phyloP scores from a whole-genome alignment of 2,113 vertebrate species.

The Rutilus rutilus region DNA sequence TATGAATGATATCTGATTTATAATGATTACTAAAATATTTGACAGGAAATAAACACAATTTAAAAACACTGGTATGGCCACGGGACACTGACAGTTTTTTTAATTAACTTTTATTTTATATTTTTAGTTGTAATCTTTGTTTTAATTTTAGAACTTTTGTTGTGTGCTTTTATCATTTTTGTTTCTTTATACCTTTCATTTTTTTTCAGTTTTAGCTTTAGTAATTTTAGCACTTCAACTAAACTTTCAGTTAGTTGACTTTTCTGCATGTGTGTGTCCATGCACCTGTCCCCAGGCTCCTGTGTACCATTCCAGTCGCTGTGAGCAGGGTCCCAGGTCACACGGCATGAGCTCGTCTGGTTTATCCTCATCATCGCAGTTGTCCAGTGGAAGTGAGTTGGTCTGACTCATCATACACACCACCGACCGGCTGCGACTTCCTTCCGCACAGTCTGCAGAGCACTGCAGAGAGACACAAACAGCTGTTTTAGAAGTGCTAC shows the following conservation, averaged over 20 bases:
- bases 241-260: neutral
- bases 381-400: slow-evolving; percentile 87
- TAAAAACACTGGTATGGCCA: too few relatives aligned
- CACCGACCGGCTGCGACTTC: slow-evolving; percentile 80
- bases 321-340: slow-evolving; percentile 81
- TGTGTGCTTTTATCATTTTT: too few relatives aligned
- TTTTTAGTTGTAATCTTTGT: too few relatives aligned
- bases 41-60: too few relatives aligned
- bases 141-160: too few relatives aligned
- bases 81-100: too few relatives aligned
- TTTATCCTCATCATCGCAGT: slow-evolving; percentile 82
- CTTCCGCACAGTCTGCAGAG: slow-evolving; percentile 85
- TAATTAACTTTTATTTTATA: too few relatives aligned
- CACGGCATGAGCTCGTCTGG: slow-evolving; percentile 79
- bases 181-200: too few relatives aligned
- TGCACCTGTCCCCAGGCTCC: slow-evolving; percentile 90
- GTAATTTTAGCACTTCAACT: too few relatives aligned
- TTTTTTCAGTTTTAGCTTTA: too few relatives aligned
- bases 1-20: too few relatives aligned
- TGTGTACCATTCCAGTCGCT: slow-evolving; percentile 86
- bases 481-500: neutral
- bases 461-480: slow-evolving; percentile 74
- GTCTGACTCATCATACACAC: slow-evolving; percentile 87
- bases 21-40: too few relatives aligned
- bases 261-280: neutral